Evolutionary conservation across 1,140 invertebrate species (phyloP).

Genomic region (Drosophila setifemur): DNA sequence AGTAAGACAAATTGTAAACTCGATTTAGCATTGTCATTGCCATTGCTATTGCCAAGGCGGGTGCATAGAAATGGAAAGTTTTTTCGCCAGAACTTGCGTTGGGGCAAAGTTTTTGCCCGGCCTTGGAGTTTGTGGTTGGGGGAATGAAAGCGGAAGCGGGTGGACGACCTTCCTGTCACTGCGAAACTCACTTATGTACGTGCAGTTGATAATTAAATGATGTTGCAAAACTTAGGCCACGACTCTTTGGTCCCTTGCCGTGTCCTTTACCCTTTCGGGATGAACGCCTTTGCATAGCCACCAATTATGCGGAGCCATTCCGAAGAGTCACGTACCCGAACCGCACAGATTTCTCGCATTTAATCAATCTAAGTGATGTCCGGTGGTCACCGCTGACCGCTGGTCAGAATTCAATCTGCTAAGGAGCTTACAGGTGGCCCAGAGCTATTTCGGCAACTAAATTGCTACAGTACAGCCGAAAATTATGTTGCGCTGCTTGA

Average conservation of each 20-base stretch:
- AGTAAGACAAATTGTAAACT: slow-evolving; percentile 52
- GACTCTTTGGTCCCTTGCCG: background rate
- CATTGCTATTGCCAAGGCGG: slow-evolving; percentile 24
- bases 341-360: slow-evolving; percentile 43
- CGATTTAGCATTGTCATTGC: slow-evolving; percentile 34
- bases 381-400: slow-evolving; percentile 4
- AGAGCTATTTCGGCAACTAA: background rate
- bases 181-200: slow-evolving; percentile 39
- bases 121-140: slow-evolving; percentile 18
- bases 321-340: slow-evolving; percentile 41
- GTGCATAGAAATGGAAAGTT: slow-evolving; percentile 44
- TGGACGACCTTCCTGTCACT: slow-evolving; percentile 35
- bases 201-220: slow-evolving; percentile 58
- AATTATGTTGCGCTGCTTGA: slow-evolving; percentile 14
- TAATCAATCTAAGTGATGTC: slow-evolving; percentile 53
- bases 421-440: slow-evolving; percentile 27
- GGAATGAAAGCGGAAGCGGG: background rate
- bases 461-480: background rate
- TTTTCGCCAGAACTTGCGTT: slow-evolving; percentile 18
- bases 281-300: slow-evolving; percentile 25
- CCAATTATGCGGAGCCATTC: slow-evolving; percentile 23
- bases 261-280: slow-evolving; percentile 8
- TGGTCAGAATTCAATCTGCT: slow-evolving; percentile 25
- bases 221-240: slow-evolving; percentile 35
- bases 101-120: slow-evolving; percentile 17